These are phyloP conservation scores for Atherix ibis DNA, from an alignment of 2,888 invertebrate genomes.

Conservation along the genomic window DNA sequence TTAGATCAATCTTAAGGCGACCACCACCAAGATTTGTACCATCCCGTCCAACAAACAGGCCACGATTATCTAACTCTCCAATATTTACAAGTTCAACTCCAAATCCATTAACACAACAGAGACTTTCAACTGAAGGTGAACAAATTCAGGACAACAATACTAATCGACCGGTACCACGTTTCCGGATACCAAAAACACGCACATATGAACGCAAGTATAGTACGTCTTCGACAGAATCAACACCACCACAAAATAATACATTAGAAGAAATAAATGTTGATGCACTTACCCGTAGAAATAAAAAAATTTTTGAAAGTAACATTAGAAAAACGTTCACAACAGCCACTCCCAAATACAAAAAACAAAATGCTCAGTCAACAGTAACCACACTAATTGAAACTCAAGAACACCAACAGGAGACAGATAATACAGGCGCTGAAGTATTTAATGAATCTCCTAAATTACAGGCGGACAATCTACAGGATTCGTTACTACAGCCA, in stretches of 20 bases:
- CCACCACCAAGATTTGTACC: constrained; percentile 14
- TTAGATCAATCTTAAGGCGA: constrained; percentile 1
- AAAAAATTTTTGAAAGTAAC: constrained; percentile 35
- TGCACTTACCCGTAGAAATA: constrained; percentile 37
- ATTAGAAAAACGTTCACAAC: constrained; percentile 32
- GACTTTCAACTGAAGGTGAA: constrained; percentile 13
- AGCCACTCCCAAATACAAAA: constrained; percentile 20
- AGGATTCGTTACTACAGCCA: constrained; percentile 4
- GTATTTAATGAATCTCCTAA: background rate
- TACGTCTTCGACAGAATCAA: constrained; percentile 16
- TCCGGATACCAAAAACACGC: constrained; percentile 14
- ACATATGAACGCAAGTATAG: constrained; percentile 28
- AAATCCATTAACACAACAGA: constrained; percentile 21
- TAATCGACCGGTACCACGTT: background rate
- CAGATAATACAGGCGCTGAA: background rate
- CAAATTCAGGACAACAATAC: background rate
- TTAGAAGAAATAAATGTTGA: constrained; percentile 34
- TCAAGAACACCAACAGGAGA: constrained; percentile 10
- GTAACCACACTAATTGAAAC: constrained; percentile 8
- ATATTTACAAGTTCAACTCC: constrained; percentile 22
- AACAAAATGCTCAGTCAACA: constrained; percentile 9
- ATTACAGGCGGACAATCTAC: constrained; percentile 3
- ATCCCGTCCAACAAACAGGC: constrained; percentile 16
- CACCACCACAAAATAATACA: constrained; percentile 19
- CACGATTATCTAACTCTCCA: constrained; percentile 24